phyloP scores from a whole-genome alignment of 53 echinoderm and acorn worm genomes.

The Holothuria scabra region DNA sequence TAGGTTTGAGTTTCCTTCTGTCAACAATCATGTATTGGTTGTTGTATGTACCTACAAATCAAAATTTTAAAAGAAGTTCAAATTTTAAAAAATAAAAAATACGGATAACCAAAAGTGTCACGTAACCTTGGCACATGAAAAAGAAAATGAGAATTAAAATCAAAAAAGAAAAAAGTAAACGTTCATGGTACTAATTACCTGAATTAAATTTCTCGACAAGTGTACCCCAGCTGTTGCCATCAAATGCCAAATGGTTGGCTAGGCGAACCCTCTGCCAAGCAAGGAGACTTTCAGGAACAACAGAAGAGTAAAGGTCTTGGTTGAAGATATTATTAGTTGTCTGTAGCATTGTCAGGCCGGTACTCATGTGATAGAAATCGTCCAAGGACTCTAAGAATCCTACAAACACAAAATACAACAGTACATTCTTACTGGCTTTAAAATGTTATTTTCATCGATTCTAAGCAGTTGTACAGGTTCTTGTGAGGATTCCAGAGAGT shows the following conservation, averaged over 20 bases:
- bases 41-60: slow-evolving; percentile 89
- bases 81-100: no score
- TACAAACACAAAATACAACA: slow-evolving; percentile 9
- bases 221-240: slow-evolving; percentile 80
- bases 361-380: slow-evolving; percentile 91
- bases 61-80: not conserved
- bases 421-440: not conserved
- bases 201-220: slow-evolving; percentile 84
- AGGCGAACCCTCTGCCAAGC: slow-evolving; percentile 95
- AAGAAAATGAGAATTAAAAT: no score
- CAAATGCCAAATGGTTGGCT: slow-evolving; percentile 84
- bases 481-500: no score
- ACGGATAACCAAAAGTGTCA: no score
- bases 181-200: slow-evolving; percentile 53
- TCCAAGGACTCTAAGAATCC: slow-evolving; percentile 92
- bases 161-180: no score
- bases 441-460: no score
- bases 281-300: slow-evolving; percentile 75
- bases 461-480: no score
- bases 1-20: slow-evolving; percentile 67
- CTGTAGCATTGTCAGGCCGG: slow-evolving; percentile 90
- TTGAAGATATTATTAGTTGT: slow-evolving; percentile 96
- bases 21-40: slow-evolving; percentile 98
- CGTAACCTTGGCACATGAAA: no score
- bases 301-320: slow-evolving; percentile 69